Percentiles rank a stretch among this genome's conserved stretches.
Evolutionary conservation across 1,140 invertebrate species (phyloP).

Genomic region (Diprion similis): DNA sequence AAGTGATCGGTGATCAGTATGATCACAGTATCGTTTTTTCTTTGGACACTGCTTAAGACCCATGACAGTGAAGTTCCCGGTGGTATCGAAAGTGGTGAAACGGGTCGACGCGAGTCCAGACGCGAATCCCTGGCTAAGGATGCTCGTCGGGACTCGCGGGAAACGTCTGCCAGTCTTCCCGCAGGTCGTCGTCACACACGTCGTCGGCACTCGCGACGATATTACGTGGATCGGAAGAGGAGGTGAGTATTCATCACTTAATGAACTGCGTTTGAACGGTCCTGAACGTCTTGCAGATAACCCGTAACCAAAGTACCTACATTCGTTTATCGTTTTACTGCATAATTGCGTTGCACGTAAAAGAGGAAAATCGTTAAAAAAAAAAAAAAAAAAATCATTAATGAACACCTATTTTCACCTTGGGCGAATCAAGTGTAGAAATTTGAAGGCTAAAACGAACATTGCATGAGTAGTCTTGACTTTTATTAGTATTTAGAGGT

Average conservation of each 20-base stretch:
- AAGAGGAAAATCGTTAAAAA: no score
- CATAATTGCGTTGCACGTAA: no score
- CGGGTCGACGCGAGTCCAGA: constrained; percentile 27
- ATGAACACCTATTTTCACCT: no score
- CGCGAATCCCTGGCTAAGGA: constrained; percentile 26
- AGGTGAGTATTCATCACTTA: constrained; percentile 41
- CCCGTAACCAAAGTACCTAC: no score
- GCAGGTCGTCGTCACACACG: constrained; percentile 38
- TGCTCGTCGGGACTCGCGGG: constrained; percentile 44
- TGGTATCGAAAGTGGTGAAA: constrained; percentile 8
- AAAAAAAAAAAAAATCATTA: no score
- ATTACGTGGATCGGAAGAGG: constrained; percentile 48
- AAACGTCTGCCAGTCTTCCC: constrained; percentile 33
- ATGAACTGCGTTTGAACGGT: no score
- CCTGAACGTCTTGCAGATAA: no score
- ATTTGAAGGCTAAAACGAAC: no score
- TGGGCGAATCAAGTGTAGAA: no score
- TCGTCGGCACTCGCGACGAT: constrained; percentile 48
- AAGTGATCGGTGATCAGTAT: constrained; percentile 29
- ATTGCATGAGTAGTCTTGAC: no score
- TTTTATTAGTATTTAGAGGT: no score
- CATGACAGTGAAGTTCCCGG: constrained; percentile 19
- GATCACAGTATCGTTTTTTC: constrained; percentile 48
- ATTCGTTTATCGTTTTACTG: no score
- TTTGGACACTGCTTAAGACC: constrained; percentile 41